Conservation (phyloP, 1,140 invertebrate genomes). For the Pseudachorutes palmiensis region DNA sequence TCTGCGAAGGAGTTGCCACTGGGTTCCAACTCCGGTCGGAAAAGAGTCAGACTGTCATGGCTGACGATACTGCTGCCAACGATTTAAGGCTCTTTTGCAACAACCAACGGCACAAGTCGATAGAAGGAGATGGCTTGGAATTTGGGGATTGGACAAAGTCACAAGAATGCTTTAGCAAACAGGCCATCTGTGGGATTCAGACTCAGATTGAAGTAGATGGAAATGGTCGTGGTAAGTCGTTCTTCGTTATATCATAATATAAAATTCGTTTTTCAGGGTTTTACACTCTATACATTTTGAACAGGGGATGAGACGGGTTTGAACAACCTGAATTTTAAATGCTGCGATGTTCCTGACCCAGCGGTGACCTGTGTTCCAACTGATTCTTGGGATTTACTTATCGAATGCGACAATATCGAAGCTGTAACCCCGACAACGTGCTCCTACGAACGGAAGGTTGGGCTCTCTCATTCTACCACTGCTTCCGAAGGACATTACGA, state of each 20-base stretch:
- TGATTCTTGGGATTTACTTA: conserved; percentile 28
- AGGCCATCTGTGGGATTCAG: conserved; percentile 26
- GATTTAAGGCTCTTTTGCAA: conserved; percentile 22
- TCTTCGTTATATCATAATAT: background rate
- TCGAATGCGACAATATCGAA: conserved; percentile 33
- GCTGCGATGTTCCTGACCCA: conserved; percentile 30
- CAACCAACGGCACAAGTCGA: background rate
- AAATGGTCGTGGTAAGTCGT: background rate
- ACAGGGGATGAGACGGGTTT: background rate
- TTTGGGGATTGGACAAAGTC: conserved; percentile 21
- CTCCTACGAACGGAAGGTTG: conserved; percentile 18
- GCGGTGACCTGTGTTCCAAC: conserved; percentile 19
- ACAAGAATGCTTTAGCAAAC: conserved; percentile 19
- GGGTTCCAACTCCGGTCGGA: conserved; percentile 29
- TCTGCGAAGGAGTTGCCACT: conserved; percentile 21
- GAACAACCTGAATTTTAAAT: conserved; percentile 18
- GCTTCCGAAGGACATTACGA: background rate
- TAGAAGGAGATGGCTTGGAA: conserved; percentile 21
- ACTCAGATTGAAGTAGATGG: conserved; percentile 18
- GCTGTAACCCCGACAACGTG: conserved; percentile 18
- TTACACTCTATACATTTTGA: background rate
- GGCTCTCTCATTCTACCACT: conserved; percentile 14
- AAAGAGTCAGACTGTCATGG: background rate
- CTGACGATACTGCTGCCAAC: conserved; percentile 26
- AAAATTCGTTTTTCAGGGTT: background rate